Evolutionary conservation across 2,888 invertebrate genomes (phyloP).

Genomic region (Chesias legatella): DNA sequence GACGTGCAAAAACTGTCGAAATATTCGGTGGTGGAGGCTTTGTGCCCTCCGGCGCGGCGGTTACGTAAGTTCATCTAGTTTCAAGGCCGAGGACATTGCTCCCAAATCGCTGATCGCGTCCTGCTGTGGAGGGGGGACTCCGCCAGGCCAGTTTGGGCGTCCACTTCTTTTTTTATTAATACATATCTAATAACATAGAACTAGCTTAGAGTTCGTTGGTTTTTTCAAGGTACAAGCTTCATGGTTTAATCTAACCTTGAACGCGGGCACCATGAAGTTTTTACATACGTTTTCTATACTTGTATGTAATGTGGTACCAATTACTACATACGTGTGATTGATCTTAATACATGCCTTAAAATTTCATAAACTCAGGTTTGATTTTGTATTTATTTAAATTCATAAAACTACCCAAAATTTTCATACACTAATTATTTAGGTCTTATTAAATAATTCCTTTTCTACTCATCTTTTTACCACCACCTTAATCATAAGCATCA

Average conservation of each 20-base stretch:
- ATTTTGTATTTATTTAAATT: too few species aligned
- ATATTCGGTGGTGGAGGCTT: constrained; percentile 70
- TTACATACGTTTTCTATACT: constrained; percentile 3
- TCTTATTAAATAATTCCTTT: too few species aligned
- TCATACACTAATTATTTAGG: too few species aligned
- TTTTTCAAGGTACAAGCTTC: constrained; percentile 24
- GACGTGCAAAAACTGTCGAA: constrained; percentile 71
- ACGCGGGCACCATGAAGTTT: constrained; percentile 8
- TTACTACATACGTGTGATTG: constrained; percentile 2
- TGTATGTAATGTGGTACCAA: neutral
- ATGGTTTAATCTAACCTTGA: constrained; percentile 19
- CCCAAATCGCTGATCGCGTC: constrained; percentile 77
- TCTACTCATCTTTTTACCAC: too few species aligned
- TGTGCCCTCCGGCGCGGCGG: constrained; percentile 63
- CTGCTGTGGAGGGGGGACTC: constrained; percentile 61
- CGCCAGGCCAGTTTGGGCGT: constrained; percentile 65
- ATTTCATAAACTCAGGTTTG: neutral
- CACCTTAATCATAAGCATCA: too few species aligned
- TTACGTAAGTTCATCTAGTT: constrained; percentile 79
- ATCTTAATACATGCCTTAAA: too few species aligned
- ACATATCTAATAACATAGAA: constrained; percentile 40
- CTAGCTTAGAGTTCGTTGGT: constrained; percentile 30
- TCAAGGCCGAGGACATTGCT: constrained; percentile 79
- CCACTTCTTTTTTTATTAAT: constrained; percentile 62
- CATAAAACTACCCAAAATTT: too few species aligned